These are phyloP conservation scores for Emys orbicularis DNA, from an alignment of 2,797 vertebrate species.

Conservation along the genomic window DNA sequence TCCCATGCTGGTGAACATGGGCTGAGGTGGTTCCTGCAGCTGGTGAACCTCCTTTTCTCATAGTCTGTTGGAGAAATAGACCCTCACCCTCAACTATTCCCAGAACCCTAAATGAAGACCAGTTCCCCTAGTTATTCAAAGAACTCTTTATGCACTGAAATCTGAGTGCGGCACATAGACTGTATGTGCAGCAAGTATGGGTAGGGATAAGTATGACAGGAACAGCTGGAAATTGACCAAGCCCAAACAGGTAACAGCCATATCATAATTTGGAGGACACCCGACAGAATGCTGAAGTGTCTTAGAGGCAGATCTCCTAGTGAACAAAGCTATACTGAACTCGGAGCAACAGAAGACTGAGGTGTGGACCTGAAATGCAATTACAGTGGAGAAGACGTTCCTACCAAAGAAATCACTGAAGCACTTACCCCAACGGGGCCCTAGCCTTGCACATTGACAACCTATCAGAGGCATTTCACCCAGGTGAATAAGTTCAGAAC, in stretches of 20 bases:
- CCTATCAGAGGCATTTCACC: too few species aligned
- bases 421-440: neutral
- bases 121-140: neutral
- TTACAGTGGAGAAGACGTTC: neutral
- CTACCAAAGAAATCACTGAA: neutral
- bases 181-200: neutral
- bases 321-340: neutral
- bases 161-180: neutral
- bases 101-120: neutral
- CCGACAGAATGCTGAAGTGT: neutral
- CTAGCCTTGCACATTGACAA: neutral
- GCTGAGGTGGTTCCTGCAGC: neutral
- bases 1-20: neutral
- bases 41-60: neutral
- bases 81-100: neutral
- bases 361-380: neutral
- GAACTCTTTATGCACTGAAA: neutral
- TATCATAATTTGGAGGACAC: neutral
- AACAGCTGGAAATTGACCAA: neutral
- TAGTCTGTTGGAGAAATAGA: neutral
- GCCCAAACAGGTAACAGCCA: neutral
- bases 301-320: neutral
- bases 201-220: neutral
- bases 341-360: neutral
- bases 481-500: neutral